Percentiles rank a stretch among this genome's conserved stretches.
Conservation (phyloP, 2,888 invertebrate genomes). For the Nephrocerus scutellatus region DNA sequence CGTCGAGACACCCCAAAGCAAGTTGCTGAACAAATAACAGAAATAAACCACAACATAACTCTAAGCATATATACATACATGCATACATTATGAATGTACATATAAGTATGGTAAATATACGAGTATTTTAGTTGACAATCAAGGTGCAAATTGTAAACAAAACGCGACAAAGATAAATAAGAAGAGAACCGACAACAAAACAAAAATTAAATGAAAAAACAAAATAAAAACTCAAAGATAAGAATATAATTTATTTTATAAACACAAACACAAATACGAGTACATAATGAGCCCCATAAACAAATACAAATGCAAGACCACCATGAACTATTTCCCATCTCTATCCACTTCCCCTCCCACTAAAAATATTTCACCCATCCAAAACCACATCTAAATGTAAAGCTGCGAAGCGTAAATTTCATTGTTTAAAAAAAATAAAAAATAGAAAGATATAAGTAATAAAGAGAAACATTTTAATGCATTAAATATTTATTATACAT, state of each 20-base stretch:
- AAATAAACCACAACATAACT: constrained; percentile 11
- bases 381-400: too few relatives aligned
- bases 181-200: constrained; percentile 11
- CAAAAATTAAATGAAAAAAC: constrained; percentile 8
- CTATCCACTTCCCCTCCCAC: constrained; percentile 15
- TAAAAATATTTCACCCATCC: too few relatives aligned
- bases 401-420: too few relatives aligned
- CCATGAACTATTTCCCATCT: constrained; percentile 21
- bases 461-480: constrained; percentile 6
- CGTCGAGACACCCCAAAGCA: constrained; percentile 8
- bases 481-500: constrained; percentile 12
- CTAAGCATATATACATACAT: too few relatives aligned
- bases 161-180: constrained; percentile 15
- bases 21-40: constrained; percentile 1
- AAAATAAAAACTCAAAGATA: constrained; percentile 4
- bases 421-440: too few relatives aligned
- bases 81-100: constrained; percentile 8
- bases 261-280: constrained; percentile 2
- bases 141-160: constrained; percentile 25
- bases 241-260: constrained; percentile 7
- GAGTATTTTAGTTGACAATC: constrained; percentile 24
- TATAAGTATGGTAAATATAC: constrained; percentile 18
- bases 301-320: constrained; percentile 15
- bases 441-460: too few relatives aligned
- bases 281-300: constrained; percentile 4